A percentile compares a stretch with the other conserved stretches of the same genome.
phyloP scores from a whole-genome alignment of 2,888 invertebrate genomes.

The Oscheius myriophilus region DNA sequence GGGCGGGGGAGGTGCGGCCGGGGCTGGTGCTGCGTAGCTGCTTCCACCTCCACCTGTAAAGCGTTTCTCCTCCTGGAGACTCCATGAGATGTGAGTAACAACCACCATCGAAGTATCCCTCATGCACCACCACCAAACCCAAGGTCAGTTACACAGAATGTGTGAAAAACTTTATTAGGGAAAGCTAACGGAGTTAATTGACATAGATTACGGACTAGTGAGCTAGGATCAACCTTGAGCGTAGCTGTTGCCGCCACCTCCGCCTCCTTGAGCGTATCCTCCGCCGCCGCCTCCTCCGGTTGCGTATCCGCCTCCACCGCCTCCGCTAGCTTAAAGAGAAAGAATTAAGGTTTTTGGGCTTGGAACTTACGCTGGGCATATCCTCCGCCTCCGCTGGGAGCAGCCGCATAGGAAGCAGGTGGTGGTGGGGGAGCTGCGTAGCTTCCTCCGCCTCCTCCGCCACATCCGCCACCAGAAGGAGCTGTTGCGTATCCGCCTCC shows the following conservation, averaged over 20 bases:
- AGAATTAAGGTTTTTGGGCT: background rate
- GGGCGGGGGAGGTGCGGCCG: background rate
- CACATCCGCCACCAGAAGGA: background rate
- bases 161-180: too few relatives aligned
- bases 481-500: conserved; percentile 13
- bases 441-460: conserved; percentile 20
- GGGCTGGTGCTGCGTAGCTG: conserved; percentile 18
- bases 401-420: background rate
- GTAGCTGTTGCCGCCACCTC: conserved; percentile 21
- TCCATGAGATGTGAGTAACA: too few relatives aligned
- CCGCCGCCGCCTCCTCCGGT: conserved; percentile 17
- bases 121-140: too few relatives aligned
- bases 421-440: conserved; percentile 31
- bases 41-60: background rate
- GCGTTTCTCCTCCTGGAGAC: too few relatives aligned
- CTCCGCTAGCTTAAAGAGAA: conserved; percentile 14
- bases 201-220: too few relatives aligned
- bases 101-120: too few relatives aligned
- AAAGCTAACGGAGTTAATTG: too few relatives aligned
- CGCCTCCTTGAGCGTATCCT: conserved; percentile 16
- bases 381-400: conserved; percentile 23
- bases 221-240: conserved; percentile 21
- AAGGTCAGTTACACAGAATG: too few relatives aligned
- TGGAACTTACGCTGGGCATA: conserved; percentile 19
- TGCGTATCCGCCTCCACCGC: conserved; percentile 29